Evolutionary conservation across 1,140 invertebrate species (phyloP), one percentile per base, ranked within the genome.

Genomic region (Ridgeia piscesae): DNA sequence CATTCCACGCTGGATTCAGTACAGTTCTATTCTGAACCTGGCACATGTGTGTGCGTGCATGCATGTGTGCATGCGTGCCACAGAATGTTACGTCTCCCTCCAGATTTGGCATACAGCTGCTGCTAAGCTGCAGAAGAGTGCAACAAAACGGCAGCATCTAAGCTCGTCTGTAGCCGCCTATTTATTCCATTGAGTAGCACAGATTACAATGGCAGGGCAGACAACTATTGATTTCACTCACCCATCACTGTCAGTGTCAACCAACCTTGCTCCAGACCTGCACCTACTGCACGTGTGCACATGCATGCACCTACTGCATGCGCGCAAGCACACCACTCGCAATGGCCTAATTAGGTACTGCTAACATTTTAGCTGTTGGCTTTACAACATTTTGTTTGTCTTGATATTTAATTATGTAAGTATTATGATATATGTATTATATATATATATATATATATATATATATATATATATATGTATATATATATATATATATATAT

Each of bases 131-230:
- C 58, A 77, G 58, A 77, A 77, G 2, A 31, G 58, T 77, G 58
- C 58, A 77, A 77, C 58, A 77, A 77, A 77, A 77, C 58, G 27
- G 27, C 58, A 21, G 8, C 58, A 77, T 77, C 11, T 77, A 8
- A 21, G 27, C 14, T 17, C 27, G 58, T 77, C 58, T 77, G 58
- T 21, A 77, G 58, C 58, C 27, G 58, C 58, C 58, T 77, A 77
- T 77, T 77, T 77, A 77, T 77, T 77, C 58, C 58, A 77, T 77
- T 77, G 58, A 77, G 58, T 77, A 77, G 58, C 58, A 77, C 58
- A 77, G 58, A 77, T 77, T 77, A 77, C 42, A 42, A 42, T 17
- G 58, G 27, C 58, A 77, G 58, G 2, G 58, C 58, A 77, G 58
- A 31, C 58, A 21, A 21, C 58, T 77, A 77, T 77, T 77, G 58